Conservation (phyloP, 2,888 invertebrate genomes). For the Oscheius sp. region DNA sequence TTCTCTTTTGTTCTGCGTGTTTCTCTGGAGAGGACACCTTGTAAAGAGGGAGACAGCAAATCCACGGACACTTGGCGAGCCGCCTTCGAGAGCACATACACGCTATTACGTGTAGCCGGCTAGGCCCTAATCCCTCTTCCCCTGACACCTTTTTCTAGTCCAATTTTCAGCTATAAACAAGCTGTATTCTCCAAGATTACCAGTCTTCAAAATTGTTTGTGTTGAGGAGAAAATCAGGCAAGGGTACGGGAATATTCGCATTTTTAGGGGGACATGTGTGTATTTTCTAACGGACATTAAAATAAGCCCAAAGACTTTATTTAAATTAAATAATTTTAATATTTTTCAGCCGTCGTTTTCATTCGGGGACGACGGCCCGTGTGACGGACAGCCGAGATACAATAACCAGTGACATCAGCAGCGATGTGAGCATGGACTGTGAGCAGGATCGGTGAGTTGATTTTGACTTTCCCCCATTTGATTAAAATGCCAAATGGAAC, state of each 20-base stretch:
- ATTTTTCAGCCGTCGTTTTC: constrained; percentile 39
- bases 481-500: not conserved
- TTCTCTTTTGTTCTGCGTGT: constrained; percentile 9
- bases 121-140: constrained; percentile 12
- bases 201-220: constrained; percentile 57
- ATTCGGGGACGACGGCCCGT: constrained; percentile 39
- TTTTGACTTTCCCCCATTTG: not conserved
- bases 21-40: constrained; percentile 15
- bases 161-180: not conserved
- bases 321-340: not conserved
- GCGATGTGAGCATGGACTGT: constrained; percentile 29
- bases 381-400: constrained; percentile 29
- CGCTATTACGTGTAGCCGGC: constrained; percentile 34
- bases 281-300: not conserved
- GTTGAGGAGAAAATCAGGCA: constrained; percentile 56
- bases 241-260: not conserved
- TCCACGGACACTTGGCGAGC: constrained; percentile 31
- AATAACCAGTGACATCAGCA: constrained; percentile 30
- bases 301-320: not conserved
- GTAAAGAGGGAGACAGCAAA: constrained; percentile 29
- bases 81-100: constrained; percentile 34
- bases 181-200: constrained; percentile 37
- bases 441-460: constrained; percentile 30
- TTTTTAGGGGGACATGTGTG: not conserved
- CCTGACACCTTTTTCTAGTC: not conserved